A percentile compares a stretch with the other conserved stretches of the same genome.
Evolutionary conservation across 2,888 invertebrate species (phyloP).

Genomic region (Synanthedon myopaeformis): DNA sequence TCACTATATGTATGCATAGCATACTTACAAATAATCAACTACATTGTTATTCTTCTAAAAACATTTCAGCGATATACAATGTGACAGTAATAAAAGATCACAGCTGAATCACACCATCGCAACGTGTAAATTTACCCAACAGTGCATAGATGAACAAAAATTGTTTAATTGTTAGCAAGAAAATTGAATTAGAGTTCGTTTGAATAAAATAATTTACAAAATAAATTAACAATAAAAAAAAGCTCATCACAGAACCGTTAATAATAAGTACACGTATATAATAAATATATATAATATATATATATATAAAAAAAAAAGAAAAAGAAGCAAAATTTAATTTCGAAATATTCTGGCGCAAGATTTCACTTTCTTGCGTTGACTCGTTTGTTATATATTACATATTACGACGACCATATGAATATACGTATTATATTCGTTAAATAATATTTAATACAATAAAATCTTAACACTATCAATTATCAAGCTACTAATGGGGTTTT

Average conservation of each 20-base stretch:
- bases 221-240: conserved; percentile 20
- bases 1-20: conserved; percentile 25
- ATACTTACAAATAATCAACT: conserved; percentile 18
- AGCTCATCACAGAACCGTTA: conserved; percentile 26
- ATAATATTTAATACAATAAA: background rate
- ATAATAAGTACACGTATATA: conserved; percentile 30
- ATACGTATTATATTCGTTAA: no score
- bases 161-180: background rate
- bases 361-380: no score
- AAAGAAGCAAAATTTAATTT: no score
- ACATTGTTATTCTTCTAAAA: background rate
- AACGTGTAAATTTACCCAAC: background rate
- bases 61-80: background rate
- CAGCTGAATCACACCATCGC: conserved; percentile 46
- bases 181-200: no score
- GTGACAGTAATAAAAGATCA: background rate
- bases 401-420: no score
- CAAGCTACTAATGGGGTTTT: background rate
- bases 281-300: background rate
- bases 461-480: background rate
- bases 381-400: no score
- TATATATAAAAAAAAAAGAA: no score
- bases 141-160: background rate
- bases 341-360: no score
- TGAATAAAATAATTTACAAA: background rate